Evolutionary conservation across 2,888 invertebrate species (phyloP), one percentile per base, ranked within the genome.

Genomic region (Heteropelma amictum): DNA sequence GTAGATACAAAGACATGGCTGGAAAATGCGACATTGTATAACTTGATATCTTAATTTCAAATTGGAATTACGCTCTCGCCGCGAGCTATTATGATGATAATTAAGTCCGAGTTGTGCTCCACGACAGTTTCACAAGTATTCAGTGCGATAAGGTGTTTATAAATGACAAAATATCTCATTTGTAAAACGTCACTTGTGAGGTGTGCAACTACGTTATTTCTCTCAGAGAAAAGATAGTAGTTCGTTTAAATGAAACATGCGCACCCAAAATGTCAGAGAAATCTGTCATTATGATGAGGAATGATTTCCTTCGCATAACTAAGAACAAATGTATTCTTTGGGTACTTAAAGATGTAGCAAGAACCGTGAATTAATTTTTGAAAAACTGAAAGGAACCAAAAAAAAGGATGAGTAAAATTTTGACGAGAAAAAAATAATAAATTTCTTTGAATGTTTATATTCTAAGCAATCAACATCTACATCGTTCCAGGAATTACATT

Each of bases 101-200:
- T 76, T 54, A 65, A 51, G 56, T 33, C 35, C 3, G 49, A 14
- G 54, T 65, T 72, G 60, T 60, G 53, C 30, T 35, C 42, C 49
- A 49, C 64, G 19, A 21, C 47, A 42, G 35, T 51, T 26, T 49
- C 51, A 23, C 14, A 33, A n/a, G 10, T 28, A 19, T 42, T 40
- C 30, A 3, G 30, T 17, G 14, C 28, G n/a, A 51, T 56, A 47
- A 64, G 51, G 33, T 38, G 26, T 42, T 35, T 10, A 12, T 40
- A 64, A 64, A 65, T 61, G 63, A 64, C 60, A 69, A 64, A 65
- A 72, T 72, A 47, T 68, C 49, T 49, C 26, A 10, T 64, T 74
- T 30, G 38, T 14, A 30, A 60, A 63, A 56, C 45, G 38, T 51
- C 8, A n/a, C n/a, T n/a, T n/a, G n/a, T n/a, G n/a, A 23, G 51